Percentiles rank a stretch among this genome's conserved stretches.
These are phyloP conservation scores for Spea hammondii DNA, from an alignment of 2,797 vertebrate genomes.

Conservation along the genomic window DNA sequence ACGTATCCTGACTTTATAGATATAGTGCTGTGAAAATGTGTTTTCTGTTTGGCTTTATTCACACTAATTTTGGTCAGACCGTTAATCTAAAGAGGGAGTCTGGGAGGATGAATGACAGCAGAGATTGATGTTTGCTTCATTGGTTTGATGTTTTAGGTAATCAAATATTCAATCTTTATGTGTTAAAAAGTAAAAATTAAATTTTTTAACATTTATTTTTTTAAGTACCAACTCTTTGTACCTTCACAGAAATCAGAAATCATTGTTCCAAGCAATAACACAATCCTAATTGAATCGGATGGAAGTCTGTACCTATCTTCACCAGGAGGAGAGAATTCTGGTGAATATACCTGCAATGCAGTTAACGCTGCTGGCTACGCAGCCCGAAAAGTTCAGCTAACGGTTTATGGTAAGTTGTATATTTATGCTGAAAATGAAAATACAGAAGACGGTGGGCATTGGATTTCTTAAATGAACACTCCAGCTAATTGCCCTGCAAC, in stretches of 20 bases:
- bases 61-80: too few relatives aligned
- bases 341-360: conserved; percentile 89
- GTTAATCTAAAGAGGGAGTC: too few relatives aligned
- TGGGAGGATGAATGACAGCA: too few relatives aligned
- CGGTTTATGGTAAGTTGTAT: conserved; percentile 84
- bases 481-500: too few relatives aligned
- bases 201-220: neutral
- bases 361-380: conserved; percentile 85
- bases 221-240: neutral
- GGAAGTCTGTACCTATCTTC: conserved; percentile 81
- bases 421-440: fast-evolving
- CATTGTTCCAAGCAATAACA: conserved; percentile 70
- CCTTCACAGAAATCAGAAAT: conserved; percentile 76
- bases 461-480: neutral
- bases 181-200: too few relatives aligned
- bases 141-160: too few relatives aligned
- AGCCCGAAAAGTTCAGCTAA: conserved; percentile 89
- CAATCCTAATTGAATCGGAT: conserved; percentile 77
- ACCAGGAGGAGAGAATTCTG: conserved; percentile 81
- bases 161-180: too few relatives aligned
- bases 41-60: too few relatives aligned
- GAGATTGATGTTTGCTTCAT: too few relatives aligned
- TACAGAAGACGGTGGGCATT: too few relatives aligned
- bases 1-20: too few relatives aligned
- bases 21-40: too few relatives aligned